Conservation (phyloP, 2,888 invertebrate species). For the Nipponacmea schrenckii region DNA sequence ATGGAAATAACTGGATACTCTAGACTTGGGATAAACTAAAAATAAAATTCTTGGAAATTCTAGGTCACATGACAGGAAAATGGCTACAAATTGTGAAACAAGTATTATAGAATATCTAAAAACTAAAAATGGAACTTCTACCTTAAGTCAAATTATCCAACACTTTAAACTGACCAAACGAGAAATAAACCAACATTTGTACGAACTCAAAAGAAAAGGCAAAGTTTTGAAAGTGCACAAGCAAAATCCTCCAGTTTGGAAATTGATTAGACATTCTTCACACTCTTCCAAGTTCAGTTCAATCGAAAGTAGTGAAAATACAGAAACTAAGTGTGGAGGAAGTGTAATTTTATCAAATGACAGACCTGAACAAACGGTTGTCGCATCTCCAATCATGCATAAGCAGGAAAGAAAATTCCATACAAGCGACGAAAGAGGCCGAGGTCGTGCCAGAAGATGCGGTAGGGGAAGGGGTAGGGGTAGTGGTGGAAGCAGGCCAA, state of each 20-base stretch:
- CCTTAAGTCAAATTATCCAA: not conserved
- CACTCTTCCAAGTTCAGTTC: no score
- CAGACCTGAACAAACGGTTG: no score
- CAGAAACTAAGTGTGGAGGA: no score
- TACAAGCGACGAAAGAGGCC: not conserved
- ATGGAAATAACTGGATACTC: no score
- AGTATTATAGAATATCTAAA: not conserved
- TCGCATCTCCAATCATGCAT: no score
- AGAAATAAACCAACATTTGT: not conserved
- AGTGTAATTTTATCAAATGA: no score
- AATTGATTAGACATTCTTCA: not conserved
- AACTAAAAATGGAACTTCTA: not conserved
- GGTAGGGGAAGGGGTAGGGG: slow-evolving; percentile 9
- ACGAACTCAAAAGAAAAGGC: not conserved
- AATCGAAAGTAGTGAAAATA: no score
- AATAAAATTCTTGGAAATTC: no score
- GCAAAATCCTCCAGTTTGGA: not conserved
- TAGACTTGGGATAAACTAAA: no score
- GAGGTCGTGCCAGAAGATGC: not conserved
- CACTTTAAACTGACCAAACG: not conserved
- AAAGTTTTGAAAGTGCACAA: not conserved
- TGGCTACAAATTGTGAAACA: not conserved
- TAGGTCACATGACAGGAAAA: not conserved
- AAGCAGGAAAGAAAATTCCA: no score
- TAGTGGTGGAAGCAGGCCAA: not conserved